These are phyloP conservation scores for Spilogale gracilis DNA, from an alignment of 2,113 vertebrate genomes.

Conservation along the genomic window DNA sequence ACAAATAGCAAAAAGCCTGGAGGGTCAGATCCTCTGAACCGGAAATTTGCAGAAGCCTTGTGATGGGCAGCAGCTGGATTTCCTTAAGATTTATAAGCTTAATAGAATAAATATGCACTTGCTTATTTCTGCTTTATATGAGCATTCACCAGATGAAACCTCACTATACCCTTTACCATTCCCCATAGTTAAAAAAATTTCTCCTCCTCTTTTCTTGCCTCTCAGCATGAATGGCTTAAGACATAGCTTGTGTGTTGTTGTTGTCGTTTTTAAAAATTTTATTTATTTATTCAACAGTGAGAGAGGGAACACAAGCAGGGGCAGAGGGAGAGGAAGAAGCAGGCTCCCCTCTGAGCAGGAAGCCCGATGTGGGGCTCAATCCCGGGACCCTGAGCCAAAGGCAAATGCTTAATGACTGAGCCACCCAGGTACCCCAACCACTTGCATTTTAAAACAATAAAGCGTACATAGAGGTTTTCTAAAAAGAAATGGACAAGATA, in stretches of 20 bases:
- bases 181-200: neutral
- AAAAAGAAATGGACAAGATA: slow-evolving; percentile 56
- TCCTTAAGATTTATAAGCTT: slow-evolving; percentile 75
- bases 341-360: too few relatives aligned
- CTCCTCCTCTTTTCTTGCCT: neutral
- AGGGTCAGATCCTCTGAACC: slow-evolving; percentile 64
- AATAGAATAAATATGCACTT: slow-evolving; percentile 77
- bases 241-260: neutral
- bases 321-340: too few relatives aligned
- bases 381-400: too few relatives aligned
- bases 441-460: slow-evolving; percentile 31
- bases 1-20: slow-evolving; percentile 64
- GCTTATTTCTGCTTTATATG: slow-evolving; percentile 79
- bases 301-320: too few relatives aligned
- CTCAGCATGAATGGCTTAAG: neutral
- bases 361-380: too few relatives aligned
- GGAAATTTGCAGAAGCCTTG: slow-evolving; percentile 58
- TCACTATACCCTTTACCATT: neutral
- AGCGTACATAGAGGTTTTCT: slow-evolving; percentile 42
- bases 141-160: slow-evolving; percentile 71
- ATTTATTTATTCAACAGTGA: too few relatives aligned
- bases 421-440: neutral
- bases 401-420: too few relatives aligned
- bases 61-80: slow-evolving; percentile 72
- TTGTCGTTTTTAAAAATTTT: too few relatives aligned